Evolutionary conservation across 2,113 vertebrate species (phyloP), one percentile per base, ranked within the genome.

Genomic region (Zosterops lateralis): DNA sequence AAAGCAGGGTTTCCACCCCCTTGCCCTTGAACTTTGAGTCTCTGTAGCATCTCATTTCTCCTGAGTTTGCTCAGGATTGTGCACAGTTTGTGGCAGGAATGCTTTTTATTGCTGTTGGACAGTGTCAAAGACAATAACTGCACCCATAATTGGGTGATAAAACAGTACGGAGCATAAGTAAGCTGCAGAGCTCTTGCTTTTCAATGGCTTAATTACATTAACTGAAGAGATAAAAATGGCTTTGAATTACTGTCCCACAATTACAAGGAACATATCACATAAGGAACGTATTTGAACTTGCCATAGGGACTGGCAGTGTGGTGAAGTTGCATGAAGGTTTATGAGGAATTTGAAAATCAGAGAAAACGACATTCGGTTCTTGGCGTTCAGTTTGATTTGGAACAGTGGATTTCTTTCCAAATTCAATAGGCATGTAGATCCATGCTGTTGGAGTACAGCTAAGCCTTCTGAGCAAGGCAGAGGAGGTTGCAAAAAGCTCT

Each of bases 201-300:
- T 56, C 64, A 70, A 19, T 83, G 71, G 48, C 31, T 45, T 70
- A 36, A 62, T 83, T 70, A 28, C 64, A 70, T 76, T 70, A 76
- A 70, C 87, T 83, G 71, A 56, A 70, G 71, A 89, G 42, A 76
- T 70, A 76, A 83, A 68, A 83, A 50, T 83, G 18, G 32, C 56
- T 62, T 83, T 36, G 64, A 76, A 32, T 83, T 76, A 32, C 34
- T 74, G 26, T 38, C 68, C 50, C 10, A 13, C 42, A 50, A 1
- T 64, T 76, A 44, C 1, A 34, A 67, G 47, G 36, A 61, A 28
- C 4, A 7, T 61, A 38, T 19, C 58, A 61, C 45, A 5, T 40
- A 47, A 47, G 40, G 64, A 76, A 32, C 2, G 0, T 56, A 40
- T 42, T 56, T 70, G 56, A 76, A 24, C 25, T 28, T 79, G 18